These are phyloP conservation scores for Glyphotaelius pellucidus DNA, from an alignment of 2,888 invertebrate species.

Conservation along the genomic window DNA sequence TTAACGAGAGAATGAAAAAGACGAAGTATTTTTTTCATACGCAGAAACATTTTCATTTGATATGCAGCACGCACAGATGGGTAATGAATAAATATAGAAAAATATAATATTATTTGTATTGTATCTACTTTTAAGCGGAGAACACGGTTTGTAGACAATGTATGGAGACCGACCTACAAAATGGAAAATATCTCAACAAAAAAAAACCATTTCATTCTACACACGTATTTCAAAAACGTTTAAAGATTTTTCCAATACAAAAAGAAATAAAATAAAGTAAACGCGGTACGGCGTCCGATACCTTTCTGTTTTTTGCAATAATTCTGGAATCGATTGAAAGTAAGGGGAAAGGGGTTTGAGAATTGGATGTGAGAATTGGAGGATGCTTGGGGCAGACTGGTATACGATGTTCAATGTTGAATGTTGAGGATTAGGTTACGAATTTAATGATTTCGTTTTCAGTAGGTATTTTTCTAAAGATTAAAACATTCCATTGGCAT, in stretches of 20 bases:
- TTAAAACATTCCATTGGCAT: no score
- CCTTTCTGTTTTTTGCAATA: slow-evolving; percentile 33
- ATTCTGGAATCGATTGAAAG: slow-evolving; percentile 37
- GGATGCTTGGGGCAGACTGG: neutral
- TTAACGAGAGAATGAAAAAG: neutral
- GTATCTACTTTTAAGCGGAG: neutral
- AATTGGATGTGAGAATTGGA: neutral
- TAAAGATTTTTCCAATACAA: slow-evolving; percentile 50
- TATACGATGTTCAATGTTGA: neutral
- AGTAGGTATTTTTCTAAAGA: no score
- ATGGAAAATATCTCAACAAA: slow-evolving; percentile 21
- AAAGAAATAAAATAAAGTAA: slow-evolving; percentile 44
- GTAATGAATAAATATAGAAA: neutral
- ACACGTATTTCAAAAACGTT: slow-evolving; percentile 45
- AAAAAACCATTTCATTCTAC: slow-evolving; percentile 9
- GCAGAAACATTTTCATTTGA: neutral
- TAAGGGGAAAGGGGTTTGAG: slow-evolving; percentile 33
- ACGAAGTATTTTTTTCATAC: neutral
- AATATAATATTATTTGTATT: neutral
- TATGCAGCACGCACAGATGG: neutral
- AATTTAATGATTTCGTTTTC: no score
- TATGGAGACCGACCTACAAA: neutral
- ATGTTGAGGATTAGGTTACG: no score
- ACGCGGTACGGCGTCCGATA: slow-evolving; percentile 13
- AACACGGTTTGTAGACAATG: neutral